Percentiles rank a stretch among this genome's conserved stretches.
phyloP scores from a whole-genome alignment of 1,140 invertebrate species.

The Branchinecta lynchi region DNA sequence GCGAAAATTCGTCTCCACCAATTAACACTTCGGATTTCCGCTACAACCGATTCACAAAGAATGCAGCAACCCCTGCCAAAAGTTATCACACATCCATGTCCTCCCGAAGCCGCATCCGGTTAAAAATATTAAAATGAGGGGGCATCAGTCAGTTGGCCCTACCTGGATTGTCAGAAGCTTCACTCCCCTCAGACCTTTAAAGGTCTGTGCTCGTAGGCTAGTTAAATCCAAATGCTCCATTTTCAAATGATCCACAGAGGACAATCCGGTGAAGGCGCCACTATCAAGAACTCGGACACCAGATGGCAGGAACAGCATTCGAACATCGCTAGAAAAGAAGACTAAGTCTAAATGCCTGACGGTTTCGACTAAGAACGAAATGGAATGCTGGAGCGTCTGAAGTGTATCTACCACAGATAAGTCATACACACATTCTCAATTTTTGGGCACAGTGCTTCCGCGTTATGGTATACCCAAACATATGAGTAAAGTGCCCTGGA shows the following conservation, averaged over 20 bases:
- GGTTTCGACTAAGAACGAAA: too few relatives aligned
- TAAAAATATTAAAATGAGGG: neutral
- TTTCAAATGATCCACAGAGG: constrained; percentile 55
- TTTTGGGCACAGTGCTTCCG: too few relatives aligned
- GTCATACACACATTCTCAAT: too few relatives aligned
- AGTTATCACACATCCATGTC: neutral
- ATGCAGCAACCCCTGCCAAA: too few relatives aligned
- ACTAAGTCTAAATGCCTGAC: neutral
- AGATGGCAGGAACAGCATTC: constrained; percentile 6
- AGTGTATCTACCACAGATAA: too few relatives aligned
- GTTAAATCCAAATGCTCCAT: constrained; percentile 62
- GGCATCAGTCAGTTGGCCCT: neutral
- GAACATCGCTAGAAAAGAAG: neutral
- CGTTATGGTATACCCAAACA: too few relatives aligned
- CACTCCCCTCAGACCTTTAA: constrained; percentile 54
- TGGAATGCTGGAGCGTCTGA: too few relatives aligned
- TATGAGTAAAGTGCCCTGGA: too few relatives aligned
- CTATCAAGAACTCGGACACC: constrained; percentile 48
- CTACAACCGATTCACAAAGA: too few relatives aligned
- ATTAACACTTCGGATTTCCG: too few relatives aligned
- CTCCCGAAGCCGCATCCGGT: neutral
- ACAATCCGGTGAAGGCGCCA: constrained; percentile 60
- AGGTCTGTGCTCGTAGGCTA: constrained; percentile 48
- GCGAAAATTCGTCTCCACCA: too few relatives aligned
- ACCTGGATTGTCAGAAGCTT: constrained; percentile 48